Evolutionary conservation across 2,113 vertebrate genomes (phyloP), one percentile per base, ranked within the genome.

Genomic region (Chloropsis hardwickii): DNA sequence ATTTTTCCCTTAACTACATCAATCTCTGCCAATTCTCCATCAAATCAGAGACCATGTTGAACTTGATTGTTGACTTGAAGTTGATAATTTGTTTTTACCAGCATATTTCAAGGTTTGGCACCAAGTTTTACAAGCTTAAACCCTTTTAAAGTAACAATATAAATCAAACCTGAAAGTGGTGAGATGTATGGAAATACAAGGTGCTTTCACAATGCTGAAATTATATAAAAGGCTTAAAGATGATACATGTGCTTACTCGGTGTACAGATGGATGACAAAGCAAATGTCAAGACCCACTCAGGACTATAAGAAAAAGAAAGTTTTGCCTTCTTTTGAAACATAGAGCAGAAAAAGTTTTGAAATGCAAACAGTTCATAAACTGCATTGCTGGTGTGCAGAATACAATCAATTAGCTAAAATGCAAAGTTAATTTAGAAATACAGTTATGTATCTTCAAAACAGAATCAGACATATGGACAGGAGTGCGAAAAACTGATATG

Each of bases 391-490:
- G 60, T 51, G 51, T 83, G 86, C 78, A 94, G 78, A 91, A 54
- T 39, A 37, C n/a, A 89, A 47, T 48, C 44, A 95, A 73, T 95
- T 93, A 92, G 40, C 37, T 88, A 76, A 91, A 96, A 93, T 14
- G 6, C 27, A 62, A 74, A 94, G 39, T 84, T 95, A 93, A 94
- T 93, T 76, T 62, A 56, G 83, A 94, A 97, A 85, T 94, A 76
- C n/a, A 92, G 77, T 94, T 83, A 28, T 51, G 2, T 64, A n/a
- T 69, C 69, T 71, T 93, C 19, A 31, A 9, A 60, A 56, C 56
- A 86, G 44, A 94, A 42, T 54, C 23, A 65, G 66, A 8, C 42
- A 37, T 89, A 39, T 65, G 82, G 86, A 40, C 51, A 77, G 11
- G 69, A 64, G 31, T 90, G 29, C 20, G 61, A 42, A 77, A 90